Percentiles rank a stretch among this genome's conserved stretches.
phyloP scores from a whole-genome alignment of 2,888 invertebrate genomes.

The Eueremaeus valkanovi region DNA sequence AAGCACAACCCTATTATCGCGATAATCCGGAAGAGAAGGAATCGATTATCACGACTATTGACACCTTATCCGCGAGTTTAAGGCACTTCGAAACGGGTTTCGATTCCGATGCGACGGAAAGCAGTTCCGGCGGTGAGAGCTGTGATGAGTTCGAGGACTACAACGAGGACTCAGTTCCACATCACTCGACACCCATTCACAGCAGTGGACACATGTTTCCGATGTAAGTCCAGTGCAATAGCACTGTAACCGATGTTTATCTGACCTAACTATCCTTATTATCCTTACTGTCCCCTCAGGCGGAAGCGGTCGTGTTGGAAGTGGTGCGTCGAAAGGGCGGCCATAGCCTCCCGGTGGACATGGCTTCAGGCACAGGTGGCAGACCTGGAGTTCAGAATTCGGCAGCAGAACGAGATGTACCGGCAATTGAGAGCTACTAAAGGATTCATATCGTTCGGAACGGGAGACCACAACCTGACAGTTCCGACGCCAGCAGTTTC shows the following conservation, averaged over 20 bases:
- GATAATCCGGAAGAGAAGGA: slow-evolving; percentile 53
- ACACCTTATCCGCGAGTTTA: slow-evolving; percentile 68
- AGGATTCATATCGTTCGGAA: slow-evolving; percentile 57
- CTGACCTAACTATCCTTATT: not conserved
- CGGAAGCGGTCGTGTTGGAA: slow-evolving; percentile 50
- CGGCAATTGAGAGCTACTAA: slow-evolving; percentile 59
- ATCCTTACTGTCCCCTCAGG: slow-evolving; percentile 34
- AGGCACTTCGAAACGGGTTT: slow-evolving; percentile 68
- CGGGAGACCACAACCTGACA: slow-evolving; percentile 21
- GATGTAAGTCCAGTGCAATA: not conserved
- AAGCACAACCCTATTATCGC: not conserved
- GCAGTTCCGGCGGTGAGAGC: slow-evolving; percentile 89
- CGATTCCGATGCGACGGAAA: slow-evolving; percentile 89
- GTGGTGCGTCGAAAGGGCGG: slow-evolving; percentile 67
- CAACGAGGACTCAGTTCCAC: not conserved
- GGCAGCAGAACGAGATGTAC: slow-evolving; percentile 77
- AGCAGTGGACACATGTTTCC: not conserved
- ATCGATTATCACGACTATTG: slow-evolving; percentile 60
- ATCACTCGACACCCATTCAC: slow-evolving; percentile 29
- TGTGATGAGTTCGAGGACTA: slow-evolving; percentile 69
- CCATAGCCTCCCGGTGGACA: slow-evolving; percentile 79
- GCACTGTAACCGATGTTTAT: too few relatives aligned
- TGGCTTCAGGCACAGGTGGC: slow-evolving; percentile 90
- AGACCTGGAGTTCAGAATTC: slow-evolving; percentile 83
- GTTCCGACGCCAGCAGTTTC: slow-evolving; percentile 19